phyloP scores from a whole-genome alignment of 2,797 vertebrate genomes.

The Aotus griseimembra region DNA sequence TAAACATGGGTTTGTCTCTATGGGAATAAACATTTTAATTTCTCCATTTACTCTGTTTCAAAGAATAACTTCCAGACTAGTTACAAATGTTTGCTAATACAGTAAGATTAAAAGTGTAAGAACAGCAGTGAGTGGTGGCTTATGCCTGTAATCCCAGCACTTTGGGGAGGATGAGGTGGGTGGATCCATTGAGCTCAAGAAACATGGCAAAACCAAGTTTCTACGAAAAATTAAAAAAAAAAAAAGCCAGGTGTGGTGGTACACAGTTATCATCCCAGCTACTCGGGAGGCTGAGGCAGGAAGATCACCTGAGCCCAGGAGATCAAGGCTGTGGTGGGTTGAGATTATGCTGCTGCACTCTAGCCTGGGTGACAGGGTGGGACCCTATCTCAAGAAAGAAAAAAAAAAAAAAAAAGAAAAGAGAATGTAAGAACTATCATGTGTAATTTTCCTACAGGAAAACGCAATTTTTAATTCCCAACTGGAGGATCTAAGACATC shows the following conservation, averaged over 20 bases:
- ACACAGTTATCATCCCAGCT: not conserved
- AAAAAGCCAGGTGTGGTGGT: not conserved
- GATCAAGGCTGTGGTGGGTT: not conserved
- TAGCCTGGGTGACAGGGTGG: not conserved
- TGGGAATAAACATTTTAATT: not conserved
- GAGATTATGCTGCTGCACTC: not conserved
- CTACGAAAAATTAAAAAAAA: not conserved
- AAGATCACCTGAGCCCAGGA: not conserved
- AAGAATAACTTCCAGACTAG: not conserved
- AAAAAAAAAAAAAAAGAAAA: no score
- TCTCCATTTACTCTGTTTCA: not conserved
- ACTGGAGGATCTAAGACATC: not conserved
- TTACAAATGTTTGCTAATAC: not conserved
- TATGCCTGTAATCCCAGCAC: not conserved
- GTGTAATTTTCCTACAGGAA: not conserved
- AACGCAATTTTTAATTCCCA: not conserved
- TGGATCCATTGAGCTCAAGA: not conserved
- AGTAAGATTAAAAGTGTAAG: rapidly evolving
- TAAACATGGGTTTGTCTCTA: not conserved
- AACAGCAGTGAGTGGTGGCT: not conserved
- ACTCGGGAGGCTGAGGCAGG: not conserved
- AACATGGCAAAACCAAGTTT: not conserved
- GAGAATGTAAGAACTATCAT: not conserved
- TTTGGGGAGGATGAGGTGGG: not conserved
- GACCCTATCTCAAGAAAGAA: not conserved